These are phyloP conservation scores for Caenorhabditis panamensis DNA, from an alignment of 2,888 invertebrate genomes.

Conservation along the genomic window DNA sequence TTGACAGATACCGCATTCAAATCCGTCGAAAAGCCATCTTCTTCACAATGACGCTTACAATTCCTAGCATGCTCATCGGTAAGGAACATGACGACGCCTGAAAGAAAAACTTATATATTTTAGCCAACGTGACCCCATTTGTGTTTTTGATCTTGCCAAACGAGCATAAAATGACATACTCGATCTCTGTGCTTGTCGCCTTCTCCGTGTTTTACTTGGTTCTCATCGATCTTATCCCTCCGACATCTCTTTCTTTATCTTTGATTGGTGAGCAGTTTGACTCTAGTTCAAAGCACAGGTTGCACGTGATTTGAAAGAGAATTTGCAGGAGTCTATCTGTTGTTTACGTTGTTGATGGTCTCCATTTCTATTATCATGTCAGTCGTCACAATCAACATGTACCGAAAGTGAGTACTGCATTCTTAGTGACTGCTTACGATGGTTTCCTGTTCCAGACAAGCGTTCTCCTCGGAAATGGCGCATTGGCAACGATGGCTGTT, in stretches of 20 bases:
- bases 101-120: slow-evolving; percentile 12
- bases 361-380: slow-evolving; percentile 94
- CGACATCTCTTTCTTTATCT: slow-evolving; percentile 94
- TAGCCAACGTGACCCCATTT: slow-evolving; percentile 71
- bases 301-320: neutral
- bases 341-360: slow-evolving; percentile 97
- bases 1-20: slow-evolving; percentile 62
- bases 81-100: slow-evolving; percentile 5
- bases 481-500: slow-evolving; percentile 73
- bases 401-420: slow-evolving; percentile 88
- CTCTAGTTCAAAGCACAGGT: neutral
- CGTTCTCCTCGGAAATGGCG: slow-evolving; percentile 70
- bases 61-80: slow-evolving; percentile 79
- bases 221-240: slow-evolving; percentile 97
- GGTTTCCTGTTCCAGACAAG: slow-evolving; percentile 61
- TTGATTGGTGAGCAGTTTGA: slow-evolving; percentile 86
- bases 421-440: neutral
- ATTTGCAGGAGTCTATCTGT: slow-evolving; percentile 87
- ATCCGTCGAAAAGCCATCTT: slow-evolving; percentile 74
- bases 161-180: slow-evolving; percentile 96
- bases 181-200: slow-evolving; percentile 93
- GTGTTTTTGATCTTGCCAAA: slow-evolving; percentile 71
- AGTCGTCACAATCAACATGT: slow-evolving; percentile 94
- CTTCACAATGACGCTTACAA: slow-evolving; percentile 74
- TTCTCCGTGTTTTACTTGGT: slow-evolving; percentile 98